Evolutionary conservation across 2,113 vertebrate genomes (phyloP).

Genomic region (Scomber colias): DNA sequence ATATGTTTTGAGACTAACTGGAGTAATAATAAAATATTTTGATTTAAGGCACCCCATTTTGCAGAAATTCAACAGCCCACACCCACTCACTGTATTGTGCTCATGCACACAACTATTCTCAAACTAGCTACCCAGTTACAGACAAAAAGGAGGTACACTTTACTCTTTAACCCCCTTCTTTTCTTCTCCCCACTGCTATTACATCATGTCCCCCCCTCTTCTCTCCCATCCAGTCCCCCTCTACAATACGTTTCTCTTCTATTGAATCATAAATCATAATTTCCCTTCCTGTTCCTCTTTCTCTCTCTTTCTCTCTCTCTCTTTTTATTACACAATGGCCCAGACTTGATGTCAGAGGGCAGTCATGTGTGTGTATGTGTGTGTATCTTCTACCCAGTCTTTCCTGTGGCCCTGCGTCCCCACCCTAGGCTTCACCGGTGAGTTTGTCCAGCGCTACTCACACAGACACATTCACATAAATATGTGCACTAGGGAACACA

Average conservation of each 20-base stretch:
- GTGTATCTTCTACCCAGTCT: conserved; percentile 58
- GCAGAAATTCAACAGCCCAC: conserved; percentile 6
- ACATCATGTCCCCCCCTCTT: background rate
- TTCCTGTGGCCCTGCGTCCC: conserved; percentile 64
- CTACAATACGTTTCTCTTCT: conserved; percentile 53
- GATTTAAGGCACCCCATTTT: background rate
- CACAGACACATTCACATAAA: conserved; percentile 18
- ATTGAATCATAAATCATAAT: conserved; percentile 69
- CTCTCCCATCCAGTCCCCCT: conserved; percentile 1
- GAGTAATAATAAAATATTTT: background rate
- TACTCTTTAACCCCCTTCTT: background rate
- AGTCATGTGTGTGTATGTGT: conserved; percentile 33
- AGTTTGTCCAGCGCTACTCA: conserved; percentile 22
- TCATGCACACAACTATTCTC: background rate
- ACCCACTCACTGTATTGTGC: conserved; percentile 13
- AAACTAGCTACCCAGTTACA: conserved; percentile 7
- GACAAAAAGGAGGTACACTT: background rate
- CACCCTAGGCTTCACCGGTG: conserved; percentile 41
- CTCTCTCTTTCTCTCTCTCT: background rate
- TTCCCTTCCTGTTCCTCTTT: conserved; percentile 46
- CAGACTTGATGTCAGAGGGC: conserved; percentile 58
- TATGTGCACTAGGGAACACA: conserved; percentile 23
- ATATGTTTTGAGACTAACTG: background rate
- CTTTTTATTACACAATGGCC: conserved; percentile 59
- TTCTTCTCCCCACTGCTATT: conserved; percentile 7